phyloP scores from a whole-genome alignment of 2,113 vertebrate species.

The Vulpes lagopus region DNA sequence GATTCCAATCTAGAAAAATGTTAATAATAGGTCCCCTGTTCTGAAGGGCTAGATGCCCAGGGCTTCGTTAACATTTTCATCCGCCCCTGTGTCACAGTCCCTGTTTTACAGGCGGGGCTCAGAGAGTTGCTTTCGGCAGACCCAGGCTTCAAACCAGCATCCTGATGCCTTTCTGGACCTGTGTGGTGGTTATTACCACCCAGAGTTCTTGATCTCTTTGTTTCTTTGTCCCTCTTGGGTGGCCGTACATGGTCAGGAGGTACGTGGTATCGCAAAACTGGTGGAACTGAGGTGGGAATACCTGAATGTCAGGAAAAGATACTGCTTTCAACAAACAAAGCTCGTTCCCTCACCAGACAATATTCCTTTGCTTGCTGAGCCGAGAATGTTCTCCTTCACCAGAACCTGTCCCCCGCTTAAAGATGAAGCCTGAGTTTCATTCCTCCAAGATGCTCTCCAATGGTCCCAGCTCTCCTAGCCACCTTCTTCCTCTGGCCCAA shows the following conservation, averaged over 20 bases:
- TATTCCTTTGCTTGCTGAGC: background rate
- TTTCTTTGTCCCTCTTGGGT: background rate
- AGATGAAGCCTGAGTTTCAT: background rate
- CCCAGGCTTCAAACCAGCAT: rapidly evolving
- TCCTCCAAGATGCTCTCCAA: too few relatives aligned
- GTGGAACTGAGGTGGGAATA: rapidly evolving
- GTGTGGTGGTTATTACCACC: too few relatives aligned
- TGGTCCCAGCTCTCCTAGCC: rapidly evolving
- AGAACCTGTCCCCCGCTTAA: background rate
- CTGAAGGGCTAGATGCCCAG: rapidly evolving
- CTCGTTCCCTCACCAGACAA: background rate
- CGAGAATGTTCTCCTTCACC: background rate
- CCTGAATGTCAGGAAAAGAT: background rate
- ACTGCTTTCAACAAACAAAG: background rate
- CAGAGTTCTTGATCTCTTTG: background rate
- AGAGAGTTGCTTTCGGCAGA: rapidly evolving
- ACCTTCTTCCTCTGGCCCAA: background rate
- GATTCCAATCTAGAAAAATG: background rate
- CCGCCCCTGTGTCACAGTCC: rapidly evolving
- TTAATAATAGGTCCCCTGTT: too few relatives aligned
- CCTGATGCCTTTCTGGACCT: too few relatives aligned
- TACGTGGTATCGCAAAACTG: rapidly evolving
- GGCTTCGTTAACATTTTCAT: background rate
- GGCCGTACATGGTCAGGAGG: rapidly evolving
- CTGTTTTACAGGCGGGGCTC: rapidly evolving